phyloP scores from a whole-genome alignment of 2,797 vertebrate genomes.

The Melanotaenia pygmaea region DNA sequence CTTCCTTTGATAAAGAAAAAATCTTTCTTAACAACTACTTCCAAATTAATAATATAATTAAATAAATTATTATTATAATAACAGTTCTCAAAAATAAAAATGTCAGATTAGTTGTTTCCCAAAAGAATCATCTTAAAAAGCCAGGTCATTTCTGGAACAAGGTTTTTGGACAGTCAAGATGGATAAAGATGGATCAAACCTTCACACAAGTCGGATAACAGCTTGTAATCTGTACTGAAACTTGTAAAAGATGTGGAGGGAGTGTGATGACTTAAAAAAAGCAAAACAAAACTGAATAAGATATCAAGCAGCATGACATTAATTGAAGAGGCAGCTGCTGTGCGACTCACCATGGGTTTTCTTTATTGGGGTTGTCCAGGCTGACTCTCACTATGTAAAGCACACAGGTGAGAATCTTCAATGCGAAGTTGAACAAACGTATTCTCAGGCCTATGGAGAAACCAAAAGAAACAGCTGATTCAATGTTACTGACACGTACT shows the following conservation, averaged over 20 bases:
- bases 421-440: conserved; percentile 87
- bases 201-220: background rate
- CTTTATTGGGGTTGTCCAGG: conserved; percentile 75
- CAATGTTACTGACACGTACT: background rate
- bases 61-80: too few relatives aligned
- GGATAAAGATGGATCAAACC: background rate
- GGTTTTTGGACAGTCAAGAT: background rate
- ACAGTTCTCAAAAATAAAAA: too few relatives aligned
- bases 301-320: background rate
- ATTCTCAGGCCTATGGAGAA: conserved; percentile 84
- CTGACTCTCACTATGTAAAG: conserved; percentile 86
- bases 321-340: background rate
- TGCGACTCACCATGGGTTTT: conserved; percentile 52
- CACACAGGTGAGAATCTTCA: conserved; percentile 88
- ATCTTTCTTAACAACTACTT: too few relatives aligned
- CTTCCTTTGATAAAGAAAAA: too few relatives aligned
- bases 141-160: background rate
- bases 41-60: too few relatives aligned
- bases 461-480: conserved; percentile 6
- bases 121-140: background rate
- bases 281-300: background rate
- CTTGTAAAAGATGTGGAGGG: background rate
- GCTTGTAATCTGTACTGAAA: background rate
- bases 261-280: background rate
- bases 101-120: too few relatives aligned